Evolutionary conservation across 2,113 vertebrate genomes (phyloP), one percentile per base, ranked within the genome.

Genomic region (Cettia cetti): DNA sequence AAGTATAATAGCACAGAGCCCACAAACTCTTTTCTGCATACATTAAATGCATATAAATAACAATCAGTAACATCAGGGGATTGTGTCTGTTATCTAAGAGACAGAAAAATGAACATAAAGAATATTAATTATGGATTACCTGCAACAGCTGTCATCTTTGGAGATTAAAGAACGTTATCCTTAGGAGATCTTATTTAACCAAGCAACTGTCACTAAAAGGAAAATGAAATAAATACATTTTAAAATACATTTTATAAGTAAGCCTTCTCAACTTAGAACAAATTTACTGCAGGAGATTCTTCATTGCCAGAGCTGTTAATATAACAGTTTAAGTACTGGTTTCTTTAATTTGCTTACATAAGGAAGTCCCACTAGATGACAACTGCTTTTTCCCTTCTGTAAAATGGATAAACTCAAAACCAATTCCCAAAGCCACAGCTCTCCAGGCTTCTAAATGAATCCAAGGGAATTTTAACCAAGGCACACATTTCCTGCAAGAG

Each of bases 121-220:
- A 72, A 75, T 71, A 69, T 27, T 20, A 59, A 49, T 40, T 49
- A 30, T 35, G 40, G 28, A 52, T 96, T 94, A 97, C 96, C 97
- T 96, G 56, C 86, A 93, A 96, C 90, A 77, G 95, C 85, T 68
- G 93, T 14, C 96, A 97, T 97, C 84, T 82, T 90, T 61, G 52
- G 54, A 75, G 50, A 66, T 24, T 26, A 53, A 53, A 66, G 47
- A 59, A 64, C 1, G 17, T 26, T 77, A 49, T 40, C 39, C 85
- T 86, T 53, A 24, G 17, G 42, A 69, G 56, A 66, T 17, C 53
- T 64, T 72, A 60, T 21, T 86, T 77, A 79, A 89, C 15, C 28
- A 75, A 82, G 65, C 57, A 79, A 60, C 44, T 52, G 42, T 53
- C 57, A 72, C 89, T 76, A 54, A 42, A 40, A 90, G 86, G 20